Conservation (phyloP, 2,888 invertebrate species). For the Dexiosoma caninum region DNA sequence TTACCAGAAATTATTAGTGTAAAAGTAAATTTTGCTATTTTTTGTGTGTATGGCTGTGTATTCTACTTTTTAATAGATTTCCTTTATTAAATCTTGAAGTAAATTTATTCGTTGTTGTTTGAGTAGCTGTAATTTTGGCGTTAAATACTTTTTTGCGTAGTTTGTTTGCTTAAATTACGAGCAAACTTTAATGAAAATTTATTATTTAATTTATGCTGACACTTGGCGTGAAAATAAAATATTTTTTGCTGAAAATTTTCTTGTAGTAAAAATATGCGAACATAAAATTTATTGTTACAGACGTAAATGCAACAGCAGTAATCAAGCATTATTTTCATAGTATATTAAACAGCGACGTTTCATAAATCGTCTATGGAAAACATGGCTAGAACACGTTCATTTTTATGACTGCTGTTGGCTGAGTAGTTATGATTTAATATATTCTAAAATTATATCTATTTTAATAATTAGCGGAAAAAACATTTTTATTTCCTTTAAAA, state of each 20-base stretch:
- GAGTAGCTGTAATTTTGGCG: background rate
- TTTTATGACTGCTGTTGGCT: no score
- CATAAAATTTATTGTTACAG: no score
- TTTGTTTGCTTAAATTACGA: conserved; percentile 4
- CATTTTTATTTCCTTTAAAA: background rate
- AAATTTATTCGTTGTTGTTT: conserved; percentile 37
- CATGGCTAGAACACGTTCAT: no score
- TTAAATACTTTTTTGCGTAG: background rate
- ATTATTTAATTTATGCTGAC: conserved; percentile 38
- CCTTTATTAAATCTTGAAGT: conserved; percentile 47
- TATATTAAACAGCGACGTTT: no score
- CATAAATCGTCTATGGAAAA: no score
- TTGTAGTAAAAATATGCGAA: no score
- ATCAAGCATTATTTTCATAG: no score
- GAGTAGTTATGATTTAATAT: no score
- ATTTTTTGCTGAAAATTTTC: background rate
- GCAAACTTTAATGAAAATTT: conserved; percentile 37
- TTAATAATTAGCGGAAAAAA: no score
- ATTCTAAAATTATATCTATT: no score
- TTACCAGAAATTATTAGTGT: conserved; percentile 2
- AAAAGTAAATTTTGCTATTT: background rate
- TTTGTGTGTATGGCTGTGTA: background rate
- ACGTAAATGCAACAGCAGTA: no score
- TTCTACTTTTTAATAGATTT: no score
- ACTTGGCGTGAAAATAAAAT: background rate